Base-by-base conservation (phyloP, 2,888 invertebrate species). In the Mechanitis mazaeus region DNA sequence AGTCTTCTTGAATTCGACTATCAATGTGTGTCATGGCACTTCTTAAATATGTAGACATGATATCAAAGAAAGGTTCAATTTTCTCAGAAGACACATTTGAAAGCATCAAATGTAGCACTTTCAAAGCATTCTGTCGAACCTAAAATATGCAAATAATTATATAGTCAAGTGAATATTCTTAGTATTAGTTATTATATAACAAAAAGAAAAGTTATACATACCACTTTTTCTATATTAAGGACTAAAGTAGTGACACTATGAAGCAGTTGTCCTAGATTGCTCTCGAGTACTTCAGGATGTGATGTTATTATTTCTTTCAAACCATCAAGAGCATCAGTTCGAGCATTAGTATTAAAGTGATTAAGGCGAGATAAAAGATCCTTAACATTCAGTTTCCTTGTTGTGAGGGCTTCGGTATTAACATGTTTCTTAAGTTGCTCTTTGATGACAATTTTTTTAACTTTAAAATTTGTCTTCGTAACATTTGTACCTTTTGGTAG, bases 1-100 rank as follows among this genome's bases (percentile, higher is more conserved):
- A 95, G 80, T 97, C 97, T 77, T 96, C 94, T 77, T 96, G 95
- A 66, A 98, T 94, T 57, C 92, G 90, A 11, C 91, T 92, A 77
- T 95, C 93, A 64, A 98, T 95, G 74, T 97, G 96, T 0, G 97
- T 97, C 96, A 98, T 96, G 0, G 96, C 95, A 86, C 97, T 97
- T 59, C 94, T 92, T 55, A 97, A 81, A 80, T 96, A 95, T 1
- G 95, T 94, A 31, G 94, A 93, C 64, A 97, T 84, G 5, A 95
- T 90, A 65, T 94, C 93, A 76, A 95, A 95, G 79, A 96, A 96
- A 9, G 97, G 96, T 50, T 90, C 79, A 12, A 94, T 79, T 70
- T 93, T 92, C 9, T 91, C 89, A 63, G 83, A 61, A 9, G 73
- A 65, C 2, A 81, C 77, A 69, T 81, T 84, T 33, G 82, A 79